Evolutionary conservation across 2,888 invertebrate genomes (phyloP).

Genomic region (Lampropteryx suffumata): DNA sequence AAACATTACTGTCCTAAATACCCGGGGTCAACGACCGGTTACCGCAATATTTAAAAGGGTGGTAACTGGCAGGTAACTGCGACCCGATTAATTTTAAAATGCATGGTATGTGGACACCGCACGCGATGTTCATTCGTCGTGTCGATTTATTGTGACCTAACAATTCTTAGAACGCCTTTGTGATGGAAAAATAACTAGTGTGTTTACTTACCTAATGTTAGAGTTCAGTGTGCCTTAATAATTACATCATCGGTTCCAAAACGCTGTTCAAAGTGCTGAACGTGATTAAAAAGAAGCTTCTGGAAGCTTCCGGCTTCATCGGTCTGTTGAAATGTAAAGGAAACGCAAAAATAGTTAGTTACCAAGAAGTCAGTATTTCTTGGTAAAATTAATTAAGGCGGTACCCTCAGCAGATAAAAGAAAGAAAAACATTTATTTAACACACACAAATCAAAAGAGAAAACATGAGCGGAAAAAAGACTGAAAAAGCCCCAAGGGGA

Average conservation of each 20-base stretch:
- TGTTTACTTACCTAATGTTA: too few species aligned
- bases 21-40: conserved; percentile 68
- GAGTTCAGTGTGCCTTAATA: too few species aligned
- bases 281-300: background rate
- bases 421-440: too few species aligned
- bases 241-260: too few species aligned
- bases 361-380: background rate
- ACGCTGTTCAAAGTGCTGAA: background rate
- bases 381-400: conserved; percentile 1
- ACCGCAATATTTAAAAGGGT: conserved; percentile 61
- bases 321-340: too few species aligned
- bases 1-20: conserved; percentile 71
- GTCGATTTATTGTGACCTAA: too few species aligned
- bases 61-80: conserved; percentile 37
- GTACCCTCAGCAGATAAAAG: too few species aligned
- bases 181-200: too few species aligned
- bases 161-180: background rate
- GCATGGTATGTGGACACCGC: conserved; percentile 61
- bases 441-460: too few species aligned
- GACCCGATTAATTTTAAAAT: conserved; percentile 73
- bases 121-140: conserved; percentile 50
- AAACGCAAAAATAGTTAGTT: background rate
- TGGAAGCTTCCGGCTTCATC: too few species aligned
- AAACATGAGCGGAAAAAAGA: too few species aligned
- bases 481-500: too few species aligned